phyloP scores from a whole-genome alignment of 1,140 invertebrate genomes.

The Saccostrea echinata region DNA sequence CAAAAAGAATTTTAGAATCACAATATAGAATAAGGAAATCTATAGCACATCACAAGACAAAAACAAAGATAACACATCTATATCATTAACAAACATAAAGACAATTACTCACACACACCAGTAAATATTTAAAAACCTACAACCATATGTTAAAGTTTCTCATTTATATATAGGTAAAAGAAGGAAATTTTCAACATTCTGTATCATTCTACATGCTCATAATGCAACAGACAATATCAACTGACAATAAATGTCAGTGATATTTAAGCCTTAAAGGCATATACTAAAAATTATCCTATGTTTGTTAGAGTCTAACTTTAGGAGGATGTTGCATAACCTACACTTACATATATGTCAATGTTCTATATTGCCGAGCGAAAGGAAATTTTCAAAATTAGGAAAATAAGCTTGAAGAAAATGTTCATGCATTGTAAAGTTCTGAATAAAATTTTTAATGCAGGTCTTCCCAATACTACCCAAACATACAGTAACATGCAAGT shows the following conservation, averaged over 20 bases:
- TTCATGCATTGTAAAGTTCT: constrained; percentile 3
- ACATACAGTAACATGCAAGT: neutral
- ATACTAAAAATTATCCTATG: too few species aligned
- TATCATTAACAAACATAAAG: neutral
- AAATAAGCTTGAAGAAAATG: neutral
- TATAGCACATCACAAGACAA: neutral
- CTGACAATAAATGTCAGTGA: neutral
- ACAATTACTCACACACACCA: neutral
- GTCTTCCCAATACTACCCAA: neutral
- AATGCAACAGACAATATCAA: neutral
- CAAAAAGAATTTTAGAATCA: neutral
- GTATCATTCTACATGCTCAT: neutral
- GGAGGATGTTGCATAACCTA: too few species aligned
- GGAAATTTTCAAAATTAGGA: neutral
- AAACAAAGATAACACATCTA: neutral
- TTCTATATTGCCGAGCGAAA: too few species aligned
- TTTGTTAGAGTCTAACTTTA: too few species aligned
- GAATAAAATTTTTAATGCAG: neutral
- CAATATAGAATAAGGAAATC: neutral
- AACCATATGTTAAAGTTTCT: neutral
- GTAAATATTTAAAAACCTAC: neutral
- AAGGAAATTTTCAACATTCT: neutral
- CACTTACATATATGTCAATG: too few species aligned
- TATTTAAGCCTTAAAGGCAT: neutral
- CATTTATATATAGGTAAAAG: neutral